Conservation (phyloP, 2,113 vertebrate species). For the Hassar affinis region DNA sequence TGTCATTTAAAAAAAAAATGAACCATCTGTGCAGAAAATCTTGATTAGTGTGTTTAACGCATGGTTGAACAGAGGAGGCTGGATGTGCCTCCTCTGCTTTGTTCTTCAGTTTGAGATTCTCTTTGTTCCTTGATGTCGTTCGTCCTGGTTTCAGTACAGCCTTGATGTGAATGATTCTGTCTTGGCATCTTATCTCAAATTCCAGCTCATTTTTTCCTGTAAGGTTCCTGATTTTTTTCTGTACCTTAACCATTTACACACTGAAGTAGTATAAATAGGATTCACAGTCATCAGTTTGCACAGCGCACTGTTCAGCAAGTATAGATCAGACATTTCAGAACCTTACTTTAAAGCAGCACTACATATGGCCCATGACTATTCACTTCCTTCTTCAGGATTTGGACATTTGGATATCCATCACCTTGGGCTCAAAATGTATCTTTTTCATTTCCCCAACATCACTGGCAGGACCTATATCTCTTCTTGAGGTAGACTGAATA, state of each 20-base stretch:
- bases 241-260: neutral
- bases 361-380: slow-evolving; percentile 44
- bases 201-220: slow-evolving; percentile 47
- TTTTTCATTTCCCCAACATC: slow-evolving; percentile 40
- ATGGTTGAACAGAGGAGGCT: no score
- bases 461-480: neutral
- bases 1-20: neutral
- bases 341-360: no score
- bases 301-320: slow-evolving; percentile 55
- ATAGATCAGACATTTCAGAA: slow-evolving; percentile 15
- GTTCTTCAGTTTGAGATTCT: neutral
- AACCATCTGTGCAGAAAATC: no score
- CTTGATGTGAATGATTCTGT: neutral
- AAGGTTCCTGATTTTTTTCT: slow-evolving; percentile 27
- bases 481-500: neutral
- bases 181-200: slow-evolving; percentile 34
- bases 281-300: slow-evolving; percentile 48
- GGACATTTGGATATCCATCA: slow-evolving; percentile 51
- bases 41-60: no score
- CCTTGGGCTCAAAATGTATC: slow-evolving; percentile 36
- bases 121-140: neutral
- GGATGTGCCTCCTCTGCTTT: neutral
- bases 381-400: slow-evolving; percentile 52
- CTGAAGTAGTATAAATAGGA: slow-evolving; percentile 6
- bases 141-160: neutral